These are phyloP conservation scores for Agrenia bidenticulata DNA, from an alignment of 2,888 invertebrate genomes.

Conservation along the genomic window DNA sequence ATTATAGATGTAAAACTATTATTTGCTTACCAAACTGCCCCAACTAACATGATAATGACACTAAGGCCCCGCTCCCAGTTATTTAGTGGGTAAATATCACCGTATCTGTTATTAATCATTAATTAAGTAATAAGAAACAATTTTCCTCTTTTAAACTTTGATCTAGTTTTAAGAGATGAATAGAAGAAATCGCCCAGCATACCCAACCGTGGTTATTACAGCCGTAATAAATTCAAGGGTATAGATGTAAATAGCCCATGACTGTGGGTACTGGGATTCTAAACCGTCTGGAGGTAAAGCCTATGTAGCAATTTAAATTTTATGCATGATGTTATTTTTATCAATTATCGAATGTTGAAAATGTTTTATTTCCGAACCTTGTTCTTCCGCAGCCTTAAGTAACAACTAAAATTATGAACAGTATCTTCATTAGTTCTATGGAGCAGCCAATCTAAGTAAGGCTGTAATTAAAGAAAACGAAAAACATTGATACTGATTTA, in stretches of 20 bases:
- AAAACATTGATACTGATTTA: background rate
- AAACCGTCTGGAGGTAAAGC: too few relatives aligned
- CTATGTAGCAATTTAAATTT: too few relatives aligned
- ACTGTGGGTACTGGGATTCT: slow-evolving; percentile 15
- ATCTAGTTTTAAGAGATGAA: background rate
- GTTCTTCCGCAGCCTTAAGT: slow-evolving; percentile 17
- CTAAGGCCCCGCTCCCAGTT: slow-evolving; percentile 33
- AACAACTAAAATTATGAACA: background rate
- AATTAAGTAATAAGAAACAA: too few relatives aligned
- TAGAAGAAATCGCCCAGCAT: background rate
- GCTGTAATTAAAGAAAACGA: slow-evolving; percentile 11
- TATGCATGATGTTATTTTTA: too few relatives aligned
- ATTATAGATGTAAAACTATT: too few relatives aligned
- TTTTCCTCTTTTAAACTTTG: too few relatives aligned
- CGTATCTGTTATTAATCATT: slow-evolving; percentile 30
- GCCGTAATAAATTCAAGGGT: slow-evolving; percentile 25
- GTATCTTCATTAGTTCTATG: slow-evolving; percentile 15
- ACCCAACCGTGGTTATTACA: slow-evolving; percentile 42
- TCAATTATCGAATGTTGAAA: too few relatives aligned
- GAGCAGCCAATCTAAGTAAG: slow-evolving; percentile 24
- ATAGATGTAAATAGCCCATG: slow-evolving; percentile 26
- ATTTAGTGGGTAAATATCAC: slow-evolving; percentile 37
- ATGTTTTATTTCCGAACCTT: slow-evolving; percentile 21
- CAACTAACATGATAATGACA: slow-evolving; percentile 45
- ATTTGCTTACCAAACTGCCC: slow-evolving; percentile 29